These are phyloP conservation scores for Lasaia peninsularis DNA, from an alignment of 1,140 invertebrate genomes.

Conservation along the genomic window DNA sequence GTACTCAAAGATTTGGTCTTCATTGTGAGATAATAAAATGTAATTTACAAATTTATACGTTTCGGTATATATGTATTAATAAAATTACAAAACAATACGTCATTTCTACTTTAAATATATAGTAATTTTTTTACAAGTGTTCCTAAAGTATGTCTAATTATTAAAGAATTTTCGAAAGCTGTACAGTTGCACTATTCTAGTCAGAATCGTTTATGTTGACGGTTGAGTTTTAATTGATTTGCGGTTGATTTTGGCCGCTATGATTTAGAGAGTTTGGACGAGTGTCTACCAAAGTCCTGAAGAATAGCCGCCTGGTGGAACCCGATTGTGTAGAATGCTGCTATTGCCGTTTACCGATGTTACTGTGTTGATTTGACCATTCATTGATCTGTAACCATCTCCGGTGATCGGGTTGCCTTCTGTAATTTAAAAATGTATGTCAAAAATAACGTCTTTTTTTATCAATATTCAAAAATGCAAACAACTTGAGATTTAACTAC, in stretches of 20 bases:
- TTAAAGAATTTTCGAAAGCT: background rate
- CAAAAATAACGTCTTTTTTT: too few relatives aligned
- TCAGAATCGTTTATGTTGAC: constrained; percentile 20
- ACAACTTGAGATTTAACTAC: background rate
- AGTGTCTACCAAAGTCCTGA: constrained; percentile 70
- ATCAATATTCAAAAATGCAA: too few relatives aligned
- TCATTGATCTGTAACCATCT: constrained; percentile 75
- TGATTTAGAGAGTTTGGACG: constrained; percentile 10
- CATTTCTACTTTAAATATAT: background rate
- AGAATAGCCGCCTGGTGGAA: constrained; percentile 71
- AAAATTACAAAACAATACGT: constrained; percentile 1
- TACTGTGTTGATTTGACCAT: constrained; percentile 75
- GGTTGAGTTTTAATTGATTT: background rate
- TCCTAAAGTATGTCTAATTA: background rate
- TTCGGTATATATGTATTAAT: constrained; percentile 1
- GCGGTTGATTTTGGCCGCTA: constrained; percentile 28
- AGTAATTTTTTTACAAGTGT: background rate
- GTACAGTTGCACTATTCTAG: constrained; percentile 11
- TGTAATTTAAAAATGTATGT: constrained; percentile 40
- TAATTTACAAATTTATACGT: background rate
- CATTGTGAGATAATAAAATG: background rate
- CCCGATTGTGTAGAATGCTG: constrained; percentile 61
- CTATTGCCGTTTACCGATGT: constrained; percentile 67
- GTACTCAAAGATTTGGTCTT: too few relatives aligned
- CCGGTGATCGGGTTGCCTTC: constrained; percentile 77